Conservation (phyloP, 2,113 vertebrate species). For the Cebidichthys violaceus region DNA sequence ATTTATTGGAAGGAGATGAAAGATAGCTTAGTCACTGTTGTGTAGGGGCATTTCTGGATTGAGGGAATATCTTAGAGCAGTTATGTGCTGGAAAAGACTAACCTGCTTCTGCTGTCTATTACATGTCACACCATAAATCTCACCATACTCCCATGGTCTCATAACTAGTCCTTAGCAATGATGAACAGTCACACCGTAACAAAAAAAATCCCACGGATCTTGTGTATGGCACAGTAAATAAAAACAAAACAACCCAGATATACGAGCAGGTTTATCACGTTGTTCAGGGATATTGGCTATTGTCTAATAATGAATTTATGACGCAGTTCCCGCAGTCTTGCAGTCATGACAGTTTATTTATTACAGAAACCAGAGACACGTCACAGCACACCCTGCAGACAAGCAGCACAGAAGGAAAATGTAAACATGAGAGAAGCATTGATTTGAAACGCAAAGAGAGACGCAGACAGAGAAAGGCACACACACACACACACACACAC, state of each 20-base stretch:
- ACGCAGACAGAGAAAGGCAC: slow-evolving; percentile 26
- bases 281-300: slow-evolving; percentile 7
- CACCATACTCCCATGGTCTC: background rate
- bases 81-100: background rate
- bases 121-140: background rate
- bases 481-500: slow-evolving; percentile 27
- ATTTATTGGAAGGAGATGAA: slow-evolving; percentile 33
- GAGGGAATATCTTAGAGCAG: slow-evolving; percentile 9
- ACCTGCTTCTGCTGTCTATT: slow-evolving; percentile 3
- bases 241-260: background rate
- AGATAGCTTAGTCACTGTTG: slow-evolving; percentile 15
- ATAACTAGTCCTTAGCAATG: background rate
- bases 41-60: slow-evolving; percentile 3
- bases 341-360: slow-evolving; percentile 46
- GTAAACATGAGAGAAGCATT: slow-evolving; percentile 57
- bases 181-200: background rate
- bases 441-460: slow-evolving; percentile 56
- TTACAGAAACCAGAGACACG: slow-evolving; percentile 42
- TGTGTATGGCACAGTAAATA: background rate
- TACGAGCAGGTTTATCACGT: slow-evolving; percentile 8
- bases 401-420: slow-evolving; percentile 35
- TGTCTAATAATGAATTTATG: slow-evolving; percentile 23
- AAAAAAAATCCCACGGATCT: background rate
- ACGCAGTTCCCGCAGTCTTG: slow-evolving; percentile 22
- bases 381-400: slow-evolving; percentile 24